Evolutionary conservation across 2,888 invertebrate species (phyloP).

Genomic region (Oscheius myriophilus): DNA sequence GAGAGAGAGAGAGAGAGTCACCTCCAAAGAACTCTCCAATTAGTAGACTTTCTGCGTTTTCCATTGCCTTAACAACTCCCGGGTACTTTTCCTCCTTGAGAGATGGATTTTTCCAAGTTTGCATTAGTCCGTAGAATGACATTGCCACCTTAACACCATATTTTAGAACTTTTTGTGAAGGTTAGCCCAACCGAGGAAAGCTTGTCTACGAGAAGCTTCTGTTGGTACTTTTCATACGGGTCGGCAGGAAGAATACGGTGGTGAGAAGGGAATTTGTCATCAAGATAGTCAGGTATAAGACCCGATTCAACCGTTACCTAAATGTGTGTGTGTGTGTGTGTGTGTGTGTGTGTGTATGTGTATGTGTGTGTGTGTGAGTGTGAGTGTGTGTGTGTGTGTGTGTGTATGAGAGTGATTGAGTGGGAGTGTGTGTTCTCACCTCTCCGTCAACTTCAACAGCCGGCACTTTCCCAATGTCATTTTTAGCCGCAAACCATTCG

Average conservation of each 20-base stretch:
- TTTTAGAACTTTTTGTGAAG: no score
- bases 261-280: constrained; percentile 80
- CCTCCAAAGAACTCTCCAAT: constrained; percentile 49
- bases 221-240: constrained; percentile 79
- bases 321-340: background rate
- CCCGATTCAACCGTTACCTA: constrained; percentile 81
- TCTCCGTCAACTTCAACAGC: constrained; percentile 77
- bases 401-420: no score
- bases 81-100: constrained; percentile 42
- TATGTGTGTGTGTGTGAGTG: no score
- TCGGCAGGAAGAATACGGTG: constrained; percentile 78
- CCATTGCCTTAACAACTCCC: constrained; percentile 45
- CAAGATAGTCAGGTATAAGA: constrained; percentile 83
- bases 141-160: constrained; percentile 28
- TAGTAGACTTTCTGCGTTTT: constrained; percentile 46
- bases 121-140: constrained; percentile 37
- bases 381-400: no score
- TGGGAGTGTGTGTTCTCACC: background rate
- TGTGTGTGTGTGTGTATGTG: no score
- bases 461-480: constrained; percentile 78
- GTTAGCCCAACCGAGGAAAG: constrained; percentile 74
- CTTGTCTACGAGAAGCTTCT: constrained; percentile 80
- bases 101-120: constrained; percentile 31
- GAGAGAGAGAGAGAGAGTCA: constrained; percentile 7
- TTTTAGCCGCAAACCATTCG: constrained; percentile 80